Percentiles rank a stretch among this genome's conserved stretches.
Evolutionary conservation across 2,113 vertebrate species (phyloP).

Genomic region (Capra hircus): DNA sequence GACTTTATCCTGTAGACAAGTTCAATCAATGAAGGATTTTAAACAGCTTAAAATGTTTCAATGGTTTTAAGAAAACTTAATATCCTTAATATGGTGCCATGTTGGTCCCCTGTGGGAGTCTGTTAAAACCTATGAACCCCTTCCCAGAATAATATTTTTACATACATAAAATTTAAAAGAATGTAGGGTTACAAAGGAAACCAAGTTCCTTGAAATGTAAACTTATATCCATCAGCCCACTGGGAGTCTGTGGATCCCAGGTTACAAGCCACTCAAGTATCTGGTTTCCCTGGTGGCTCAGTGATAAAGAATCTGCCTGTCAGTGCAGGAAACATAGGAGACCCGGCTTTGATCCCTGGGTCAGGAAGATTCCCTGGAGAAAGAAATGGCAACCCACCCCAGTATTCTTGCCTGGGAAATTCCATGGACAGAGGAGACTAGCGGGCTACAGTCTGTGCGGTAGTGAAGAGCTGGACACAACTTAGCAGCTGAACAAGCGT

Average conservation of each 20-base stretch:
- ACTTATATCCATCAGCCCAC: not conserved
- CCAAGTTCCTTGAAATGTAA: not conserved
- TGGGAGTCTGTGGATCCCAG: not conserved
- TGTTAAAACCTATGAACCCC: not conserved
- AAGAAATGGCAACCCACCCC: not conserved
- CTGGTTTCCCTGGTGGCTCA: not conserved
- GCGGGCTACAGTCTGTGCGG: not conserved
- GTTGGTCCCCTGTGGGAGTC: not conserved
- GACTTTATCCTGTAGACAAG: not conserved
- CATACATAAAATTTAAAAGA: not conserved
- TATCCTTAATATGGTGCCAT: not conserved
- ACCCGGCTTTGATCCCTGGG: not conserved
- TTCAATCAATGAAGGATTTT: not conserved
- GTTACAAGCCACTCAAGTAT: not conserved
- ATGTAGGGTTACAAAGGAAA: not conserved
- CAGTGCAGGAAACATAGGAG: not conserved
- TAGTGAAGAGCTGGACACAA: not conserved
- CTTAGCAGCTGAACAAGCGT: not conserved
- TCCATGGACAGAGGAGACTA: not conserved
- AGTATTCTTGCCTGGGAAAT: not conserved
- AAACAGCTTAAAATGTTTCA: not conserved
- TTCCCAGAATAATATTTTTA: constrained; percentile 29
- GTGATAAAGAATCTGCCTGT: not conserved
- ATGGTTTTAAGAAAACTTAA: constrained; percentile 12
- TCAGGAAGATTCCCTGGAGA: not conserved